A percentile compares a stretch with the other conserved stretches of the same genome.
Conservation (phyloP, 2,113 vertebrate genomes). For the Tiliqua scincoides region DNA sequence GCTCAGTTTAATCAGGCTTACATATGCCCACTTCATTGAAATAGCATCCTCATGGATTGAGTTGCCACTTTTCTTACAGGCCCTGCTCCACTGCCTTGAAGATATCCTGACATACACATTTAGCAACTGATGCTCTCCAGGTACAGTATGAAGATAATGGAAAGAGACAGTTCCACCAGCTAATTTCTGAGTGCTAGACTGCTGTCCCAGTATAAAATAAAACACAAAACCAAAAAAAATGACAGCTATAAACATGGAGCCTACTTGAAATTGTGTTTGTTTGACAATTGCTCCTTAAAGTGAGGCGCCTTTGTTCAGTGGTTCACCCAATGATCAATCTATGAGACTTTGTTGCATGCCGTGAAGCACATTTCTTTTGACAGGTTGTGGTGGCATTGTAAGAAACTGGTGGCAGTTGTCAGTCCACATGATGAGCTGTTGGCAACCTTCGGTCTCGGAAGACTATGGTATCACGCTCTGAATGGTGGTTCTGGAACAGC, state of each 20-base stretch:
- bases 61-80: neutral
- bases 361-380: neutral
- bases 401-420: neutral
- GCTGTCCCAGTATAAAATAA: no score
- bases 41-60: neutral
- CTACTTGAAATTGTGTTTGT: neutral
- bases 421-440: neutral
- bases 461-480: no score
- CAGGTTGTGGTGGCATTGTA: neutral
- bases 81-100: neutral
- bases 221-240: neutral
- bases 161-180: neutral
- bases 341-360: neutral
- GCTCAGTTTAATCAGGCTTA: conserved; percentile 26
- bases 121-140: neutral
- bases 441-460: no score
- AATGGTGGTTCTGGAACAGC: no score
- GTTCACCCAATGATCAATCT: neutral
- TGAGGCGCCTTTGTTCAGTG: neutral
- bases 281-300: neutral
- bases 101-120: neutral
- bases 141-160: neutral
- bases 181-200: neutral
- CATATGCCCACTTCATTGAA: neutral
- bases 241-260: neutral